A percentile compares a stretch with the other conserved stretches of the same genome.
phyloP scores from a whole-genome alignment of 2,888 invertebrate species.

The Pollenia angustigena region DNA sequence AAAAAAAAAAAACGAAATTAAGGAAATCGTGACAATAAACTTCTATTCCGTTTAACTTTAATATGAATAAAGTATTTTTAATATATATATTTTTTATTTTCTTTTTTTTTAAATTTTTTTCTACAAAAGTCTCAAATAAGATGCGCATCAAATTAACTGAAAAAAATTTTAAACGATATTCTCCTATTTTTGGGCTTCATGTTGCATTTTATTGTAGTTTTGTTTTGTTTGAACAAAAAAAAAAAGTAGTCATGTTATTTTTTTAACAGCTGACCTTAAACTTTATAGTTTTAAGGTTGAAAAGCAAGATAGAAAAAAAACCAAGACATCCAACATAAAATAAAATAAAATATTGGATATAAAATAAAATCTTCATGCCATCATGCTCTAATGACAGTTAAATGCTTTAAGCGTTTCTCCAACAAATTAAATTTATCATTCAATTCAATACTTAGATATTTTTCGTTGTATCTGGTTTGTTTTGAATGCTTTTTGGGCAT shows the following conservation, averaged over 20 bases:
- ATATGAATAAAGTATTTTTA: constrained; percentile 33
- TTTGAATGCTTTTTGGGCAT: constrained; percentile 8
- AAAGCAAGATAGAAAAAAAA: not conserved
- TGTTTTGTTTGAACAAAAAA: not conserved
- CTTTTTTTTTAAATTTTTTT: no score
- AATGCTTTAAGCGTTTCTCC: constrained; percentile 23
- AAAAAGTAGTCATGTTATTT: constrained; percentile 43
- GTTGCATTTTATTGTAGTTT: constrained; percentile 12
- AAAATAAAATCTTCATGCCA: constrained; percentile 37
- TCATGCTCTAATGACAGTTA: constrained; percentile 42
- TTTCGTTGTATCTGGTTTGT: not conserved
- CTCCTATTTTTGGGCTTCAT: not conserved
- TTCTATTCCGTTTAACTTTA: constrained; percentile 54
- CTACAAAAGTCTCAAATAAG: constrained; percentile 41
- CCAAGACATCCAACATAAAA: not conserved
- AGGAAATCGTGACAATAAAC: constrained; percentile 69
- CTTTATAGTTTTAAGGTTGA: not conserved
- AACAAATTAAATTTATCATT: constrained; percentile 35
- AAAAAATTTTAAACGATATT: constrained; percentile 24
- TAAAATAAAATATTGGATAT: constrained; percentile 7
- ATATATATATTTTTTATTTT: not conserved
- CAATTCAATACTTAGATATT: not conserved
- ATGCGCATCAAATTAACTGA: constrained; percentile 68
- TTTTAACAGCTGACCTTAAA: constrained; percentile 47
- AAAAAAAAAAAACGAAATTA: constrained; percentile 48